Percentiles rank a stretch among this genome's conserved stretches.
phyloP scores from a whole-genome alignment of 2,113 vertebrate genomes.

The Probosciger aterrimus region DNA sequence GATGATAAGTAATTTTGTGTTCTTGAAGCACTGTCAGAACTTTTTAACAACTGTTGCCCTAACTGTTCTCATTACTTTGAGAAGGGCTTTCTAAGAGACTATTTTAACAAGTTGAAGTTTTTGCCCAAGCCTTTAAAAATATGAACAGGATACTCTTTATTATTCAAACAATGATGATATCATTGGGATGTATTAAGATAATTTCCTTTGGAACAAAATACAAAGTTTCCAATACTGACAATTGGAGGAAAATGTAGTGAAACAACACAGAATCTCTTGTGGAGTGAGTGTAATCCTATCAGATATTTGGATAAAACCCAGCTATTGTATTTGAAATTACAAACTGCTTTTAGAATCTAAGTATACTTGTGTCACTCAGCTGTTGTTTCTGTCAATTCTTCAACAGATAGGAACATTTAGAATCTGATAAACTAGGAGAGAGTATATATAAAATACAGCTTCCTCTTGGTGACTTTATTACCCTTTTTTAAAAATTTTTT shows the following conservation, averaged over 20 bases:
- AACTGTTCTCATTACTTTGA: neutral
- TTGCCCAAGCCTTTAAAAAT: neutral
- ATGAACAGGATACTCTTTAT: slow-evolving; percentile 31
- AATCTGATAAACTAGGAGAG: neutral
- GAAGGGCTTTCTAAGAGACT: neutral
- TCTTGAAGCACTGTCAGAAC: neutral
- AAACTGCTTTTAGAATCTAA: neutral
- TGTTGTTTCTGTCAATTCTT: neutral
- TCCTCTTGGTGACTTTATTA: neutral
- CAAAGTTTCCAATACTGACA: slow-evolving; percentile 68
- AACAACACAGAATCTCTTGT: slow-evolving; percentile 50
- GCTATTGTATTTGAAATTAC: slow-evolving; percentile 60
- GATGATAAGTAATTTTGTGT: neutral
- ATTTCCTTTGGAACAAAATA: slow-evolving; percentile 71
- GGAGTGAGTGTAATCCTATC: slow-evolving; percentile 45
- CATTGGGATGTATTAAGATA: slow-evolving; percentile 11
- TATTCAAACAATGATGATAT: slow-evolving; percentile 5
- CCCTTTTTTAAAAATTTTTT: neutral
- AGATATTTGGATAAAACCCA: slow-evolving; percentile 61
- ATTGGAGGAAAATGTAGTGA: slow-evolving; percentile 76
- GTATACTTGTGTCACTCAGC: neutral
- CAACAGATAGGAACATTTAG: neutral
- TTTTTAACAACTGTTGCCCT: neutral
- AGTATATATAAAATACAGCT: neutral
- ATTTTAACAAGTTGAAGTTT: slow-evolving; percentile 10